phyloP scores from a whole-genome alignment of 1,140 invertebrate species.

The Notospermus geniculatus region DNA sequence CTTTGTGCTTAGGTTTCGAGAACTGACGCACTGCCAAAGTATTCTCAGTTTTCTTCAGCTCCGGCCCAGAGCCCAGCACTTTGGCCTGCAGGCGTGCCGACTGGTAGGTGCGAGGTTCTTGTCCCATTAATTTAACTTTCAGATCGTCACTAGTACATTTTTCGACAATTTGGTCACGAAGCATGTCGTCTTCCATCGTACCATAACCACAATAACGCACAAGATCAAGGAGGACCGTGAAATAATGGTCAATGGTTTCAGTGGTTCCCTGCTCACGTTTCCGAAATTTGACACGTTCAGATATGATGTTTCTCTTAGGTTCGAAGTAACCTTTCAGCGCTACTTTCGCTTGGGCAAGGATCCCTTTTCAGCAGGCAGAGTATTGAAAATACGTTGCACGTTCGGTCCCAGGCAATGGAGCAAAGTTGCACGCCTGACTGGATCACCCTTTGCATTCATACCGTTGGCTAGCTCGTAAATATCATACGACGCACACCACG shows the following conservation, averaged over 20 bases:
- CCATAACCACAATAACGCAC: slow-evolving; percentile 6
- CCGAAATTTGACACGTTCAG: slow-evolving; percentile 3
- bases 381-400: not conserved
- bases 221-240: not conserved
- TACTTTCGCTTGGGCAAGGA: not conserved
- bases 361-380: not conserved
- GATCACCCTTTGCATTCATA: not conserved
- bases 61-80: not conserved
- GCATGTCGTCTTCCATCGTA: not conserved
- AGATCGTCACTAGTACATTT: not conserved
- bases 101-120: not conserved
- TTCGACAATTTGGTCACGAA: slow-evolving; percentile 6
- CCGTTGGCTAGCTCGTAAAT: slow-evolving; percentile 4
- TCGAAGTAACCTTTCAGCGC: slow-evolving; percentile 8
- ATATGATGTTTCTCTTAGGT: not conserved
- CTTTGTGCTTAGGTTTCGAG: not conserved
- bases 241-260: slow-evolving; percentile 7
- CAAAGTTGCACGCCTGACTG: not conserved
- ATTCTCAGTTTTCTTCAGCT: not conserved
- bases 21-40: not conserved
- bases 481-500: not conserved
- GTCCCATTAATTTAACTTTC: not conserved
- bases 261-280: not conserved
- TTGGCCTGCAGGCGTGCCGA: not conserved
- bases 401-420: not conserved